Base-by-base conservation (phyloP, 30 jellyfish, hydroid and myxozoan species). In the Aurelia coerulea region DNA sequence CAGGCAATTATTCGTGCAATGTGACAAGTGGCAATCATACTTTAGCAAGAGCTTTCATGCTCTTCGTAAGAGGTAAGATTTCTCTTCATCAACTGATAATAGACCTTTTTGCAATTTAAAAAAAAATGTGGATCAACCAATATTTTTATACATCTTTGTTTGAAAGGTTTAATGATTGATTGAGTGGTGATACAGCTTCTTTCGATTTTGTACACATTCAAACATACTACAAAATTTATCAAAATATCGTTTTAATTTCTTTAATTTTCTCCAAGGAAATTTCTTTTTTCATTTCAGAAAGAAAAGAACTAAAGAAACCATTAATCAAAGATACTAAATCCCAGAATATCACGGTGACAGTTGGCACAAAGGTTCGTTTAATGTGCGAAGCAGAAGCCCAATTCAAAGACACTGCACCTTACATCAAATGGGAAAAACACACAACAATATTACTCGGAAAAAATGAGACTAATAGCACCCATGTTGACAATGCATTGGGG, bases 291-390 rank as follows among this genome's bases (percentile, higher is more conserved):
- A 32, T 59, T 49, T 29, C 79, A 86, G 95, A 86, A 65, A 76
- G 58, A 42, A 68, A 75, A 76, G 95, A 76, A 42, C 37, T 52
- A 4, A 16, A 35, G 34, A 86, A 86, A 66, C 95, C 95, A 33
- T 52, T 34, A 42, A 86, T 86, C 33, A 54, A 23, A 74, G 58
- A 34, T 5, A 39, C 67, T 1, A n/a, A 52, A 33, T 89, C 89
- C 16, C 77, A 72, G 18, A 86, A 86, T 41, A 13, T 75, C 37
- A 42, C 95, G 12, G 80, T 54, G 4, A 56, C 52, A 3, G 79
- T 33, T 46, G 89, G 95, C 33, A 35, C 62, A 17, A 17, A 69
- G 12, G 85, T 75, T 15, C 74, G 34, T 13, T n/a, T 86, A 74
- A 74, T 53, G 8, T 86, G 95, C 81, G 4, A 17, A 37, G 81